Conservation (phyloP, 2,797 vertebrate genomes). For the Sebastes iracundus region DNA sequence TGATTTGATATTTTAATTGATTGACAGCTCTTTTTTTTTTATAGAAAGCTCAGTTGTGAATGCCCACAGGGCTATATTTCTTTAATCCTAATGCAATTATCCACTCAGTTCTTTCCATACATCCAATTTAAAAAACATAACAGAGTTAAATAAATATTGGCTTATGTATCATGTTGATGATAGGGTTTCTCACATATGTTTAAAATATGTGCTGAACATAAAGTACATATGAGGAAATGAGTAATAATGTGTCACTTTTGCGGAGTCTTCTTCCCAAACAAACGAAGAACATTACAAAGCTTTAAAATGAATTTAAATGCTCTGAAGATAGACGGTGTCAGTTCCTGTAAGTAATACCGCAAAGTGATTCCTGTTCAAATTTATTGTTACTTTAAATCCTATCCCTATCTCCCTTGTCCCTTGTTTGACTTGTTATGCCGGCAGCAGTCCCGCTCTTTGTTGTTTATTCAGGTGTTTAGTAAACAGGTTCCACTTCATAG, state of each 20-base stretch:
- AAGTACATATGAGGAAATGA: not conserved
- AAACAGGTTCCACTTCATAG: constrained; percentile 43
- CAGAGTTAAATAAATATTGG: constrained; percentile 20
- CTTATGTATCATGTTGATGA: not conserved
- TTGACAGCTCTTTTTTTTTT: not conserved
- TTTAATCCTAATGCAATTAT: not conserved
- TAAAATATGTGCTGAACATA: constrained; percentile 6
- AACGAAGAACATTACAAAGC: not conserved
- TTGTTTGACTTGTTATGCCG: constrained; percentile 6
- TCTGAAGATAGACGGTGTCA: not conserved
- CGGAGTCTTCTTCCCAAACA: not conserved
- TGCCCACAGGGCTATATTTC: not conserved
- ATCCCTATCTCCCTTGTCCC: not conserved
- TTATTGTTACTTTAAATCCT: constrained; percentile 4
- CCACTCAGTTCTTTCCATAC: constrained; percentile 12
- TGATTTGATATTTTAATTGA: too few relatives aligned
- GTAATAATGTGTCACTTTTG: not conserved
- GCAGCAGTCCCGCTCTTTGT: constrained; percentile 18
- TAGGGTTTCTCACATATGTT: constrained; percentile 10
- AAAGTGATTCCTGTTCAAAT: not conserved
- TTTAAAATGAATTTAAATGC: constrained; percentile 19
- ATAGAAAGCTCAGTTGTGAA: constrained; percentile 18
- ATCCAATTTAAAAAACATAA: not conserved
- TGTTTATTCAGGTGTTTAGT: constrained; percentile 71
- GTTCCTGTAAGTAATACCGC: not conserved